phyloP scores from a whole-genome alignment of 2,113 vertebrate genomes.

The Prionailurus bengalensis region DNA sequence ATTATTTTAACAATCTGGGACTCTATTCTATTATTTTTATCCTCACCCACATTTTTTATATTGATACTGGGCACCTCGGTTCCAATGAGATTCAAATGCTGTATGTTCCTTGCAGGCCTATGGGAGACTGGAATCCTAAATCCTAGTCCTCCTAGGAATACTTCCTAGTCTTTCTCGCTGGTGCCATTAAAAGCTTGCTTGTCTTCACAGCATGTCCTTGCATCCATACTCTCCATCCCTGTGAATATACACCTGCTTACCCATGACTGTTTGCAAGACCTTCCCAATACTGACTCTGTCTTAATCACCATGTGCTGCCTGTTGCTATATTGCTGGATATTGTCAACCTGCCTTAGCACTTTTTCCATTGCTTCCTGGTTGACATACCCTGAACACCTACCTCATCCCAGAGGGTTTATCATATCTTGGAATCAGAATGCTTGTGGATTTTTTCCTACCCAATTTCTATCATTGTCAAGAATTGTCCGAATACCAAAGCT shows the following conservation, averaged over 20 bases:
- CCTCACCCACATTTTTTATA: neutral
- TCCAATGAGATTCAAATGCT: neutral
- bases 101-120: neutral
- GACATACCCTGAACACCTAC: neutral
- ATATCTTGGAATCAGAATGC: neutral
- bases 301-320: neutral
- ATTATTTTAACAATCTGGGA: neutral
- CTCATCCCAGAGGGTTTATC: neutral
- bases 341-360: neutral
- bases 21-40: neutral
- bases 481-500: neutral
- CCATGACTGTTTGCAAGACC: neutral
- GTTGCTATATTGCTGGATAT: too few relatives aligned
- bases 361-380: neutral
- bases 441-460: neutral
- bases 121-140: neutral
- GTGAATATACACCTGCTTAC: neutral
- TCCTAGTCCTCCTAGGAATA: too few relatives aligned
- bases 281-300: neutral
- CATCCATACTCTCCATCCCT: neutral
- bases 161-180: neutral
- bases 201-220: neutral
- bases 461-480: neutral
- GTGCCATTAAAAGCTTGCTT: neutral
- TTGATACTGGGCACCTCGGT: neutral